phyloP scores from a whole-genome alignment of 2,888 invertebrate species.

The Melipona beecheii region DNA sequence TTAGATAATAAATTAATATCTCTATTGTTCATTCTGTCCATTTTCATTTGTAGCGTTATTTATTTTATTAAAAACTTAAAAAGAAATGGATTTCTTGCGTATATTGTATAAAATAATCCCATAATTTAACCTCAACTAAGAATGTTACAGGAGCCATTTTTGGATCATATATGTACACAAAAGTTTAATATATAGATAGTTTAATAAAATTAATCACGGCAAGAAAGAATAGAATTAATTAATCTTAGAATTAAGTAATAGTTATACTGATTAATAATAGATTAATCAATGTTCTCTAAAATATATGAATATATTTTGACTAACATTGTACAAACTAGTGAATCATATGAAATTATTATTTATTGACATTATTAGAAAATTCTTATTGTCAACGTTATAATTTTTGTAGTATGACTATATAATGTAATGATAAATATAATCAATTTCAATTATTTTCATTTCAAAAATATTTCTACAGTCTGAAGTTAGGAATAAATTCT shows the following conservation, averaged over 20 bases:
- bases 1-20: constrained; percentile 36
- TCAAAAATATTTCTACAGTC: background rate
- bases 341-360: background rate
- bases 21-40: constrained; percentile 16
- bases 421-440: background rate
- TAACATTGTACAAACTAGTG: background rate
- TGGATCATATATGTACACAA: background rate
- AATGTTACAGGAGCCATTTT: constrained; percentile 40
- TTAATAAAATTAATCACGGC: background rate
- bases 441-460: background rate
- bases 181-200: background rate
- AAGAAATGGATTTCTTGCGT: background rate
- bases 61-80: background rate
- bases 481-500: background rate
- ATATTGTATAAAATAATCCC: constrained; percentile 13
- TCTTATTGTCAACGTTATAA: background rate
- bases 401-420: background rate
- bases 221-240: no score
- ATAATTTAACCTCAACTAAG: background rate
- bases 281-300: background rate
- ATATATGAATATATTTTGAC: background rate
- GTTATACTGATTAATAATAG: background rate
- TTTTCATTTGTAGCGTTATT: background rate
- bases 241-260: no score
- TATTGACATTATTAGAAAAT: background rate